phyloP scores from a whole-genome alignment of 2,888 invertebrate genomes.

The Sarcophaga rosellei region DNA sequence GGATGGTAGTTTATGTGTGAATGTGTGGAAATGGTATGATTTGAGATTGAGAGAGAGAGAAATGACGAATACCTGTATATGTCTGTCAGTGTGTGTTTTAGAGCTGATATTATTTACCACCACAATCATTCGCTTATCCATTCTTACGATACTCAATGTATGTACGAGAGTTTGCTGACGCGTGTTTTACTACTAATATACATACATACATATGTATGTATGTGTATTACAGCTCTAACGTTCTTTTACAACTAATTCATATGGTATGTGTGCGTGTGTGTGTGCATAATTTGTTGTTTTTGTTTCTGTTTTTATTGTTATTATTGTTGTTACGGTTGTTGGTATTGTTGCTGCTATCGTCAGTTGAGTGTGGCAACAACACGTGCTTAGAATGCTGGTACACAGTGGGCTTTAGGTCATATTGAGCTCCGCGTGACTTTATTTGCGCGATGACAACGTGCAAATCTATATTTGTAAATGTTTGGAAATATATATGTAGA shows the following conservation, averaged over 20 bases:
- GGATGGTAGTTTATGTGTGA: too few relatives aligned
- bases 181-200: background rate
- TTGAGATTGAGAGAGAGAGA: too few relatives aligned
- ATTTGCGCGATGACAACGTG: constrained; percentile 67
- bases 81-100: too few relatives aligned
- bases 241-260: constrained; percentile 54
- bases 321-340: constrained; percentile 40
- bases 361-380: constrained; percentile 72
- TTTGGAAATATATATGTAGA: constrained; percentile 3
- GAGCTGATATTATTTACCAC: background rate
- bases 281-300: background rate
- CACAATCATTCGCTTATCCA: background rate
- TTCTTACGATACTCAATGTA: background rate
- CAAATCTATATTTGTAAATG: constrained; percentile 48
- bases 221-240: constrained; percentile 46
- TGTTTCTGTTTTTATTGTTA: too few relatives aligned
- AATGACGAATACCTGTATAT: too few relatives aligned
- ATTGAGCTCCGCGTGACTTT: constrained; percentile 81
- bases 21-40: too few relatives aligned
- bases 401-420: constrained; percentile 80
- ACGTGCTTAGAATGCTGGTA: constrained; percentile 80
- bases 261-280: constrained; percentile 10
- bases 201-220: background rate
- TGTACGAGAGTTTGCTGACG: background rate
- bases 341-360: constrained; percentile 47